Conservation (phyloP, 2,888 invertebrate genomes). For the Acronicta alni region DNA sequence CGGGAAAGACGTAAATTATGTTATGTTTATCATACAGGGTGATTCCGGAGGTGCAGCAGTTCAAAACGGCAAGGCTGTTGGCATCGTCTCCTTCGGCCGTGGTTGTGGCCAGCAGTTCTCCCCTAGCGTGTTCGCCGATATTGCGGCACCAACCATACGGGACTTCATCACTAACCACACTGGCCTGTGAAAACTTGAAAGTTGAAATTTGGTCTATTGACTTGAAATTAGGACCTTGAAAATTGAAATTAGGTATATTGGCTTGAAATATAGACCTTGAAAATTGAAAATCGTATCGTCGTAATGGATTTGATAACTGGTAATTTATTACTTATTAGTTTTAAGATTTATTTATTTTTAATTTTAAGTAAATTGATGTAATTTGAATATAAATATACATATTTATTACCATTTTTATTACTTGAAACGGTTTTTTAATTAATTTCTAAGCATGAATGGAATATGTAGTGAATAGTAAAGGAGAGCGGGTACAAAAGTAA, state of each 20-base stretch:
- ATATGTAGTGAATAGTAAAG: too few species aligned
- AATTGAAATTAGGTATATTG: neutral
- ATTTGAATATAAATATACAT: too few species aligned
- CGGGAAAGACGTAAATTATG: too few species aligned
- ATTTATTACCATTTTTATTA: too few species aligned
- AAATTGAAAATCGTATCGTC: neutral
- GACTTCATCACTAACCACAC: constrained; percentile 75
- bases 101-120: constrained; percentile 73
- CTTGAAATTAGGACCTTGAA: neutral
- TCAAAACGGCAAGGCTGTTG: constrained; percentile 72
- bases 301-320: too few species aligned
- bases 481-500: too few species aligned
- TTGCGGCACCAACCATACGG: constrained; percentile 71
- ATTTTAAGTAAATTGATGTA: too few species aligned
- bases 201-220: neutral
- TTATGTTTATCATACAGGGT: constrained; percentile 41
- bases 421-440: too few species aligned
- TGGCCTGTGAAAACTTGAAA: constrained; percentile 58
- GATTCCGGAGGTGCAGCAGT: constrained; percentile 79
- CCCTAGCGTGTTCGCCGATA: constrained; percentile 76
- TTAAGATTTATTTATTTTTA: too few species aligned
- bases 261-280: neutral
- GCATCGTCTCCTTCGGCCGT: constrained; percentile 78
- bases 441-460: too few species aligned
- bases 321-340: too few species aligned